Base-by-base conservation (phyloP, 2,888 invertebrate species). In the Hermaeophaga mercurialis region DNA sequence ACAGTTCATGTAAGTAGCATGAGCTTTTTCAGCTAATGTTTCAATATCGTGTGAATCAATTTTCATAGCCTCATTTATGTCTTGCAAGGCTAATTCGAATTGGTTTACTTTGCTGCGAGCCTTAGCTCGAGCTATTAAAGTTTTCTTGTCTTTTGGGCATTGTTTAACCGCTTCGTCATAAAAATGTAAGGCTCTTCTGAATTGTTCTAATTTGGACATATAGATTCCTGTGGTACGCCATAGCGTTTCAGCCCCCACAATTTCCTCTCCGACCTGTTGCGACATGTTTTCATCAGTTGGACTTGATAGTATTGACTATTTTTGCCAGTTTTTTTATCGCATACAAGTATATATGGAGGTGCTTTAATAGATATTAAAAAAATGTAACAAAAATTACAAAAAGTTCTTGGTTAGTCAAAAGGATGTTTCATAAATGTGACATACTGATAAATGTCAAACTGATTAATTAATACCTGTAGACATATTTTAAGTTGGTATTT, bases 21-120 rank as follows among this genome's bases (percentile, higher is more conserved):
- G 61, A 9, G 77, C 75, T 62, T 75, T 74, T 18, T 73, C 69
- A 2, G 76, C 76, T 6, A 71, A 50, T 3, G 70, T 66, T 0
- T 68, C 67, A 15, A 78, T 60, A 59, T 78, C 72, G 7, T 72
- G 71, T 0, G 73, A 69, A 39, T 73, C 69, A 3, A 72, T 14
- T 19, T 65, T 60, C 4, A 78, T 58, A 18, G 85, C 82, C 54
- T 76, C 77, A 9, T 75, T 78, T 4, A 80, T 80, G 63, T 84
- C 84, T 36, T 73, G 77, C 54, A 84, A 71, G 36, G 84, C 84
- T 0, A 80, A 82, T 33, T 67, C 68, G 63, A 83, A 84, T 66
- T 82, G 75, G 33, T 81, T 82, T 11, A 81, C 78, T 71, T 84
- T 84, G 1, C 81, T 79, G 18, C 81, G 71, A 3, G 82, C 81